phyloP scores from a whole-genome alignment of 2,113 vertebrate genomes.

The Hyperopisus bebe region DNA sequence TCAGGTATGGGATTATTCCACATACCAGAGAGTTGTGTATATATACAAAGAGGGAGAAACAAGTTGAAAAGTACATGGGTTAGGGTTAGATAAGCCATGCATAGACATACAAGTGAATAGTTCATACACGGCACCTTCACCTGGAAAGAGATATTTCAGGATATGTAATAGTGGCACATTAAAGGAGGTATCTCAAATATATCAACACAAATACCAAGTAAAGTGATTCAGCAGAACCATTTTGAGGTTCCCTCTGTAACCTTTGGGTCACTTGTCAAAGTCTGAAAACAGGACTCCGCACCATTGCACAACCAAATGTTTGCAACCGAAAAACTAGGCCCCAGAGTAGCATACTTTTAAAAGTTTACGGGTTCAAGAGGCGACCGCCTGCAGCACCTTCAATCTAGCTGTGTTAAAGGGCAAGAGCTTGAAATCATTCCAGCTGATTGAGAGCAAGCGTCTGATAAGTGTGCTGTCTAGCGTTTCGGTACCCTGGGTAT shows the following conservation, averaged over 20 bases:
- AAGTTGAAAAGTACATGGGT: neutral
- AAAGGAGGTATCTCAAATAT: neutral
- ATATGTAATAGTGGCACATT: neutral
- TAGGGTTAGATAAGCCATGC: neutral
- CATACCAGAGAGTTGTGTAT: neutral
- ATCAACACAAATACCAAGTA: neutral
- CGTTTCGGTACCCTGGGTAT: slow-evolving; percentile 66
- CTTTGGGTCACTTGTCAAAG: neutral
- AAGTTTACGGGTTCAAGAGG: neutral
- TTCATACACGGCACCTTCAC: neutral
- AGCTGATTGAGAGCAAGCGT: neutral
- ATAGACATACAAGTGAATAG: neutral
- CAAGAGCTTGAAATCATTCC: neutral
- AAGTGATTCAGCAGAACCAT: neutral
- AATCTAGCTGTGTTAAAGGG: neutral
- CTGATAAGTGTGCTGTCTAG: neutral
- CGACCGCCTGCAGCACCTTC: neutral
- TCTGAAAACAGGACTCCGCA: neutral
- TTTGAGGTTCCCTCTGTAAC: neutral
- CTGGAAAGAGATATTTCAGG: neutral
- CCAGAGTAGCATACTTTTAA: neutral
- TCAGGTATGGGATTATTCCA: neutral
- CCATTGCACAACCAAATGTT: neutral
- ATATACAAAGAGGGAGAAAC: neutral
- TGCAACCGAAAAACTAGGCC: neutral